Evolutionary conservation across 2,113 vertebrate species (phyloP).

Genomic region (Ailurus styani): DNA sequence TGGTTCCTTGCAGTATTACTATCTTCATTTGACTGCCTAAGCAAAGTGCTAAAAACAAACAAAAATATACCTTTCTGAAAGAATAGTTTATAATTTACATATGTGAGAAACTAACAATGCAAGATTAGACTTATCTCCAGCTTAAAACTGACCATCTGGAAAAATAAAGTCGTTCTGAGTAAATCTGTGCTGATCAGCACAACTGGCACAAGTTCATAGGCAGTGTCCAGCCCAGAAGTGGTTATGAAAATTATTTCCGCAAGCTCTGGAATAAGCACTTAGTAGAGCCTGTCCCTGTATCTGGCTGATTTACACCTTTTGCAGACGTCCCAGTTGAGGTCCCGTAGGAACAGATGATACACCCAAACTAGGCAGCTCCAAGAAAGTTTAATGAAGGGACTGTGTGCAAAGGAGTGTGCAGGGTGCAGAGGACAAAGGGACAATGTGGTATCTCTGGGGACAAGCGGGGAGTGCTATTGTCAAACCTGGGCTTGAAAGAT

Average conservation of each 20-base stretch:
- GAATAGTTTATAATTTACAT: neutral
- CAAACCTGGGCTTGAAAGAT: neutral
- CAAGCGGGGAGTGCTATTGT: neutral
- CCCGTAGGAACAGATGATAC: neutral
- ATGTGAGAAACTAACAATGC: neutral
- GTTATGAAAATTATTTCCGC: constrained; percentile 9
- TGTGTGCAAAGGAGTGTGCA: neutral
- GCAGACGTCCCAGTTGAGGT: neutral
- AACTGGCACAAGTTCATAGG: neutral
- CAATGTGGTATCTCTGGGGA: neutral
- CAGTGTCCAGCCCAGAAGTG: neutral
- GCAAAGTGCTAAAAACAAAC: neutral
- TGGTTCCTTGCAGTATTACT: neutral
- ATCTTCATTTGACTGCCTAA: neutral
- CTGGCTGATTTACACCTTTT: neutral
- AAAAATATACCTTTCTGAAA: neutral
- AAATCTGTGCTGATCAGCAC: neutral
- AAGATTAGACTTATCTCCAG: neutral
- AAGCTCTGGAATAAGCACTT: neutral
- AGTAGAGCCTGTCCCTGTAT: neutral
- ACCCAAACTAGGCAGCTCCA: neutral
- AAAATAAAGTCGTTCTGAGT: neutral
- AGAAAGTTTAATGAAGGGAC: neutral
- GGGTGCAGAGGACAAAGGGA: neutral
- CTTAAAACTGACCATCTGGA: constrained; percentile 21